Evolutionary conservation across 2,797 vertebrate genomes (phyloP).

Genomic region (Thripadectes ignobilis): DNA sequence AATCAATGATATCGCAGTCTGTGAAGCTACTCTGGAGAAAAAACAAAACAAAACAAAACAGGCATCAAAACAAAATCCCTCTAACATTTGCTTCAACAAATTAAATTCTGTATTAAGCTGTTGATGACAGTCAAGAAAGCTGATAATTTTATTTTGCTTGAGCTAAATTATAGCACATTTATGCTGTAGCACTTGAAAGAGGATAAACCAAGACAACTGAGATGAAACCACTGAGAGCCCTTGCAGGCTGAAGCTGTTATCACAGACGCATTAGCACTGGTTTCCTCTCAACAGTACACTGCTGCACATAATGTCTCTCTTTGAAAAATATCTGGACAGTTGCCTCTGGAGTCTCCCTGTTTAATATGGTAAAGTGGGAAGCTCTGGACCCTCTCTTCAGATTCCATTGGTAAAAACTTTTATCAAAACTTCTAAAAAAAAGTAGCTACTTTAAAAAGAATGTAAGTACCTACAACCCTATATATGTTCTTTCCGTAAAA

Average conservation of each 20-base stretch:
- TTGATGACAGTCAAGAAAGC: not conserved
- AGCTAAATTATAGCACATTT: not conserved
- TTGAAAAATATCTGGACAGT: not conserved
- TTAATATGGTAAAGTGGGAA: not conserved
- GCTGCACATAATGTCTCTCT: not conserved
- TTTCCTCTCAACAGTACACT: not conserved
- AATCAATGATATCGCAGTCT: not conserved
- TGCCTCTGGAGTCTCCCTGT: not conserved
- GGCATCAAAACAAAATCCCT: not conserved
- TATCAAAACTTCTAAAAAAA: not conserved
- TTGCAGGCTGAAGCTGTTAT: not conserved
- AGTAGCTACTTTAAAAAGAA: not conserved
- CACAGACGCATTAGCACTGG: not conserved
- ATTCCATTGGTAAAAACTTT: not conserved
- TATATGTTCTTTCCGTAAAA: not conserved
- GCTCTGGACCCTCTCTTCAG: not conserved
- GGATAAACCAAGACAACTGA: fast-evolving
- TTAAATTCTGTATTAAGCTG: not conserved
- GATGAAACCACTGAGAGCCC: not conserved
- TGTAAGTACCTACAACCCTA: not conserved
- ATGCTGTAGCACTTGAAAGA: not conserved
- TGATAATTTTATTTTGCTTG: not conserved
- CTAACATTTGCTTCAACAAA: not conserved
- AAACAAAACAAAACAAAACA: not conserved
- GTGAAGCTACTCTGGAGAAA: not conserved